A percentile compares a stretch with the other conserved stretches of the same genome.
These are phyloP conservation scores for Panzeria rudis DNA, from an alignment of 2,888 invertebrate genomes.

Conservation along the genomic window DNA sequence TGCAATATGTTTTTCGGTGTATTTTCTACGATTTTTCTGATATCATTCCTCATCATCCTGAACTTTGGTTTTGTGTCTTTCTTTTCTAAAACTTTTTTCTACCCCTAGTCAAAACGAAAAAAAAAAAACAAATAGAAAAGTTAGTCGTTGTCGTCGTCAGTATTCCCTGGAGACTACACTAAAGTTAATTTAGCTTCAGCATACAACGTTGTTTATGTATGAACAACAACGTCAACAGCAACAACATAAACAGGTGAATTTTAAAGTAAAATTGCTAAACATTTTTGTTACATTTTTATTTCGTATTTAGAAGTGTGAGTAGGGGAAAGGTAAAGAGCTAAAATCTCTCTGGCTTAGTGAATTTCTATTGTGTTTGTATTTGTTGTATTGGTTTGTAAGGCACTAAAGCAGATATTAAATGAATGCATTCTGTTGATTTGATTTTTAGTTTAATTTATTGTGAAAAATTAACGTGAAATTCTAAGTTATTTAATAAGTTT, in stretches of 20 bases:
- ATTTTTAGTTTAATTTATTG: not conserved
- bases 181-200: constrained; percentile 69
- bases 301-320: not conserved
- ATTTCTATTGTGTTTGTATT: constrained; percentile 47
- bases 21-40: not conserved
- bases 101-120: constrained; percentile 4
- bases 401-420: not conserved
- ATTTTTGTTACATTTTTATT: constrained; percentile 31
- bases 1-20: not conserved
- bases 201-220: constrained; percentile 42
- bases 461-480: too few relatives aligned
- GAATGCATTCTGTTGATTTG: not conserved
- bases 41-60: constrained; percentile 21
- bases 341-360: constrained; percentile 38
- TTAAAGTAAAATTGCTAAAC: constrained; percentile 45
- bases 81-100: constrained; percentile 19
- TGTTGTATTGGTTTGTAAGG: constrained; percentile 35
- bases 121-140: constrained; percentile 26
- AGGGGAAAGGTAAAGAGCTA: not conserved
- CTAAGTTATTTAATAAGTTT: too few relatives aligned
- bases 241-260: constrained; percentile 38
- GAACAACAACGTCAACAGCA: constrained; percentile 24
- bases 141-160: constrained; percentile 43
- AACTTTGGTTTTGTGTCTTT: not conserved
- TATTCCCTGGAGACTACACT: constrained; percentile 60